These are phyloP conservation scores for Tetheella fluctuosa DNA, from an alignment of 2,888 invertebrate genomes.

Conservation along the genomic window DNA sequence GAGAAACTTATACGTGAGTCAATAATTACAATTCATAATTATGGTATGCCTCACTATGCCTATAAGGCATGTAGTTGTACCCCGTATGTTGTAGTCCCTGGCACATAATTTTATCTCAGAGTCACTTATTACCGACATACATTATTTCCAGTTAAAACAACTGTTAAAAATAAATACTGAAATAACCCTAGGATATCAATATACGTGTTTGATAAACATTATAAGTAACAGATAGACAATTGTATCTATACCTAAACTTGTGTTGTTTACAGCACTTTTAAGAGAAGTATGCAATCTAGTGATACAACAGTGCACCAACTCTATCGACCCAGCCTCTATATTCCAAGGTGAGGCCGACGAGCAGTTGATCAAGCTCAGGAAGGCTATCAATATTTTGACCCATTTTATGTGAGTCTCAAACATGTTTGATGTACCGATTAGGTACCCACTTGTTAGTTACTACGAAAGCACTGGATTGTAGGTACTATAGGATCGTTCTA, in stretches of 20 bases:
- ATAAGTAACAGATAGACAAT: background rate
- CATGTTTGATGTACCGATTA: background rate
- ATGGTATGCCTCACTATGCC: too few relatives aligned
- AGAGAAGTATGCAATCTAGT: slow-evolving; percentile 92
- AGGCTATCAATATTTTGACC: slow-evolving; percentile 76
- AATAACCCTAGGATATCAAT: too few relatives aligned
- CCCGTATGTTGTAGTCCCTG: background rate
- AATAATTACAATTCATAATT: background rate
- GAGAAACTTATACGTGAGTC: slow-evolving; percentile 81
- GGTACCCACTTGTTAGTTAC: too few relatives aligned
- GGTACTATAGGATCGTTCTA: too few relatives aligned
- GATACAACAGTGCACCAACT: slow-evolving; percentile 88
- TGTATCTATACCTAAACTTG: background rate
- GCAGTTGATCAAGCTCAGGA: slow-evolving; percentile 84
- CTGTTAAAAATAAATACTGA: too few relatives aligned
- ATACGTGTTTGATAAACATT: too few relatives aligned
- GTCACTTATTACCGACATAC: background rate
- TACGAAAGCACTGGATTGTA: too few relatives aligned
- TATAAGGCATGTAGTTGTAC: too few relatives aligned
- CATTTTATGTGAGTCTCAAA: slow-evolving; percentile 82
- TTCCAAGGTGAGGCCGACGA: slow-evolving; percentile 95
- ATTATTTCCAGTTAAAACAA: background rate
- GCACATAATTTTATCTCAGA: background rate
- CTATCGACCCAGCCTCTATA: slow-evolving; percentile 90
- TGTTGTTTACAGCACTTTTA: slow-evolving; percentile 86